Percentiles rank a stretch among this genome's conserved stretches.
Evolutionary conservation across 2,113 vertebrate genomes (phyloP).

Genomic region (Mesoclemmys tuberculata): DNA sequence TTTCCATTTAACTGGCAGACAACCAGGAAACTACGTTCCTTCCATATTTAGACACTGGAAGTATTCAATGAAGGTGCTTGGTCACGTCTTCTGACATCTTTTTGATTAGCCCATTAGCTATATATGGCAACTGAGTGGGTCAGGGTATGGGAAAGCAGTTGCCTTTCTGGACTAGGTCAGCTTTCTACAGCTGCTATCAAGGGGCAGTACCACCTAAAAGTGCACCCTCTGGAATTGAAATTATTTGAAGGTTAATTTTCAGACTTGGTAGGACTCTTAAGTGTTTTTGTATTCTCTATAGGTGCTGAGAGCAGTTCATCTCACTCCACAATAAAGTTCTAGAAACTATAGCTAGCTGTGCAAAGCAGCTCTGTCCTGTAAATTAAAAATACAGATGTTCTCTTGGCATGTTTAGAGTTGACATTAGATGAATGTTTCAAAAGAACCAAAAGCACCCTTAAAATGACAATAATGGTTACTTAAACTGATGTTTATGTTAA

Average conservation of each 20-base stretch:
- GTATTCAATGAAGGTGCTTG: background rate
- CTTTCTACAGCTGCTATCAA: background rate
- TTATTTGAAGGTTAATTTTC: background rate
- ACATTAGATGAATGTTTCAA: background rate
- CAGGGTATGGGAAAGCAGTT: accelerated
- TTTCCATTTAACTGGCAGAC: background rate
- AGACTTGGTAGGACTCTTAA: background rate
- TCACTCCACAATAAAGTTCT: background rate
- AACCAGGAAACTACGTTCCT: background rate
- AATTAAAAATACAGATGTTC: background rate
- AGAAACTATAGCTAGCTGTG: background rate
- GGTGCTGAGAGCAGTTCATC: background rate
- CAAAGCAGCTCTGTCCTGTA: background rate
- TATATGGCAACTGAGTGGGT: background rate
- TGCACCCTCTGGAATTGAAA: background rate
- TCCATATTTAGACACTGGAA: background rate
- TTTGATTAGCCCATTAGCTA: background rate
- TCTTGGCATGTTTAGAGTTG: background rate
- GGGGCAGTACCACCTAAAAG: background rate
- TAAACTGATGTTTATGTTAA: background rate
- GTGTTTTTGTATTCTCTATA: background rate
- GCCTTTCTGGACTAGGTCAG: accelerated
- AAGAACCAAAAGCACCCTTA: background rate
- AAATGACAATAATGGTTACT: background rate
- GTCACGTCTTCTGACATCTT: background rate